Base-by-base conservation (phyloP, 1,140 invertebrate genomes). In the Arion vulgaris region DNA sequence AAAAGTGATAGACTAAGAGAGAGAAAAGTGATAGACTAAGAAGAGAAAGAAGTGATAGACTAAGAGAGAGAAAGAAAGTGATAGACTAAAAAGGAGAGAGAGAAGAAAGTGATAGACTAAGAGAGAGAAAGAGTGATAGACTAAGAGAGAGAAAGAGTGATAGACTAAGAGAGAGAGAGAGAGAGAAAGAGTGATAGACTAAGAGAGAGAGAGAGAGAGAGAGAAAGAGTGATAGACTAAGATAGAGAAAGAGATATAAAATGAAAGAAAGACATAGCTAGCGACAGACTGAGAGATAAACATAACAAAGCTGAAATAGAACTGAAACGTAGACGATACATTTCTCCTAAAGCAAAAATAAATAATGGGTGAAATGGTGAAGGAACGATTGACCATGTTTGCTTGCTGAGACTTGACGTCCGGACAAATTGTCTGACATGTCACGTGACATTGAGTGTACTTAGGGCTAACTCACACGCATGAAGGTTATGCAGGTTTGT, bases 191-290 rank as follows among this genome's bases (percentile, higher is more conserved):
- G 4, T 5, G 53, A 57, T 11, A 57, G 19, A 57, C 2, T 34
- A 36, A 72, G 80, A 74, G 51, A 57, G 80, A 72, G 34, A 53
- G 71, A 36, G 49, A 74, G 49, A 38, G 38, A 51, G 49, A 38
- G n/a, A 66, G 72, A 49, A 57, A 81, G 80, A 74, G 51, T 39
- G 72, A 73, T 11, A 23, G 53, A 57, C 2, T 15, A 23, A 57
- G 4, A 57, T 4, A 57, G 19, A 19, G 53, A 57, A n/a, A 57
- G 4, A 23, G 19, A 57, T 4, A 5, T 4, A 57, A n/a, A 23
- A n/a, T 45, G 5, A 57, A n/a, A 57, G 53, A 57, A 45, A n/a
- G 26, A 23, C 2, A n/a, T 4, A n/a, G 26, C 4, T 5, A n/a
- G 19, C 2, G 26, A n/a, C 2, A 23, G 53, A 57, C n/a, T n/a